Percentiles rank a stretch among this genome's conserved stretches.
These are phyloP conservation scores for Thymelicus sylvestris DNA, from an alignment of 2,888 invertebrate species.

Conservation along the genomic window DNA sequence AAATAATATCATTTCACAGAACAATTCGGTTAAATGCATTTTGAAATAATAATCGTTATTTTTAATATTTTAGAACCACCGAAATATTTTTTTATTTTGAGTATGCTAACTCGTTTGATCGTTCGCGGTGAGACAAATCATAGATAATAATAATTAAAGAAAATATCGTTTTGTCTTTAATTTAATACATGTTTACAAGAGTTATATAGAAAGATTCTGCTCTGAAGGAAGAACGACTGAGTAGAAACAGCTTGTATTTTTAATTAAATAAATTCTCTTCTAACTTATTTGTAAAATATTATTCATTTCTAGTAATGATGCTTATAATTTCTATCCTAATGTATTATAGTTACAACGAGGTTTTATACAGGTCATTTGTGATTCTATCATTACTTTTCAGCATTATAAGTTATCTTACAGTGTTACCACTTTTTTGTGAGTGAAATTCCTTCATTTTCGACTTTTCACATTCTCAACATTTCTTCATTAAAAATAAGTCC, in stretches of 20 bases:
- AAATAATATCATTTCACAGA: no score
- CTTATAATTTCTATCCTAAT: slow-evolving; percentile 53
- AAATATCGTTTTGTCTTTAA: background rate
- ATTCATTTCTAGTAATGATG: slow-evolving; percentile 54
- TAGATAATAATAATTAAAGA: background rate
- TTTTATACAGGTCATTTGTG: slow-evolving; percentile 30
- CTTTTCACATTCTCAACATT: background rate
- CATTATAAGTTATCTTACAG: background rate
- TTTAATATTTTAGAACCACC: no score
- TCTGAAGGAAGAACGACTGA: slow-evolving; percentile 62
- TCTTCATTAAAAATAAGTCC: slow-evolving; percentile 33
- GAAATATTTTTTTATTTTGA: background rate
- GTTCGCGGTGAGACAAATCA: slow-evolving; percentile 22
- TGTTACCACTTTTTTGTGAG: background rate
- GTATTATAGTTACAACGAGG: slow-evolving; percentile 26
- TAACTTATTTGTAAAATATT: slow-evolving; percentile 72
- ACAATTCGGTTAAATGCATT: no score
- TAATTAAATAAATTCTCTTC: slow-evolving; percentile 66
- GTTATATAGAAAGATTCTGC: slow-evolving; percentile 42
- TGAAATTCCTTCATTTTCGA: background rate
- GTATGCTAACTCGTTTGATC: slow-evolving; percentile 12
- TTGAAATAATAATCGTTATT: no score
- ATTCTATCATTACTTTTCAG: background rate
- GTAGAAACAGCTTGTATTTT: slow-evolving; percentile 56
- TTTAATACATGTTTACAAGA: slow-evolving; percentile 15